Evolutionary conservation across 2,888 invertebrate species (phyloP).

Genomic region (Cerceris ruficornis): DNA sequence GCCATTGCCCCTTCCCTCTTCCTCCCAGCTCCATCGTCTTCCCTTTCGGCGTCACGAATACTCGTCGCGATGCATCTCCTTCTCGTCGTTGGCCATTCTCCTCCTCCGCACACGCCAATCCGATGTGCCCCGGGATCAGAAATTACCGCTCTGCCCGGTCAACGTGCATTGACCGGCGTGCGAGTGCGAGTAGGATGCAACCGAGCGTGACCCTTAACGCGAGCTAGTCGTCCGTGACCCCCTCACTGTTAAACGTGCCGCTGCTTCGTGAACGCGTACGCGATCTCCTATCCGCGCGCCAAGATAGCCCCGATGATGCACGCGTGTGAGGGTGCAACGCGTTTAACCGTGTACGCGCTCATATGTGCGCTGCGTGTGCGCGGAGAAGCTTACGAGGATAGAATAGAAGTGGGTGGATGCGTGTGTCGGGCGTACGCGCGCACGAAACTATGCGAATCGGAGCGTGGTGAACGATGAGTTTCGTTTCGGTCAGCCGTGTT

Average conservation of each 20-base stretch:
- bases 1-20: conserved; percentile 44
- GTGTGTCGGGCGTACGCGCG: conserved; percentile 10
- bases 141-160: conserved; percentile 71
- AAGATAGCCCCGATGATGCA: not conserved
- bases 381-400: conserved; percentile 8
- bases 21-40: conserved; percentile 10
- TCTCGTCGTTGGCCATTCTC: conserved; percentile 48
- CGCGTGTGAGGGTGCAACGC: not conserved
- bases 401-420: conserved; percentile 9
- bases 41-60: conserved; percentile 26
- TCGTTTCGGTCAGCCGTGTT: conserved; percentile 61
- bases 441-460: conserved; percentile 51
- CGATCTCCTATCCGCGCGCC: conserved; percentile 21
- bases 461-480: conserved; percentile 55
- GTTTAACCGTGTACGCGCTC: not conserved
- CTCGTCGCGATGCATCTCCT: conserved; percentile 54
- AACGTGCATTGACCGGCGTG: conserved; percentile 69
- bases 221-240: conserved; percentile 78
- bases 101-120: conserved; percentile 68
- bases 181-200: conserved; percentile 67
- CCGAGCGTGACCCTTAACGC: conserved; percentile 78
- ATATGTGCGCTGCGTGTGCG: not conserved
- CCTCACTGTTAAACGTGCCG: conserved; percentile 57
- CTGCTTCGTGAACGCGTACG: conserved; percentile 29
- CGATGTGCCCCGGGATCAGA: conserved; percentile 72